Evolutionary conservation across 2,888 invertebrate genomes (phyloP), one percentile per base, ranked within the genome.

Genomic region (Lordiphosa fenestrarum): DNA sequence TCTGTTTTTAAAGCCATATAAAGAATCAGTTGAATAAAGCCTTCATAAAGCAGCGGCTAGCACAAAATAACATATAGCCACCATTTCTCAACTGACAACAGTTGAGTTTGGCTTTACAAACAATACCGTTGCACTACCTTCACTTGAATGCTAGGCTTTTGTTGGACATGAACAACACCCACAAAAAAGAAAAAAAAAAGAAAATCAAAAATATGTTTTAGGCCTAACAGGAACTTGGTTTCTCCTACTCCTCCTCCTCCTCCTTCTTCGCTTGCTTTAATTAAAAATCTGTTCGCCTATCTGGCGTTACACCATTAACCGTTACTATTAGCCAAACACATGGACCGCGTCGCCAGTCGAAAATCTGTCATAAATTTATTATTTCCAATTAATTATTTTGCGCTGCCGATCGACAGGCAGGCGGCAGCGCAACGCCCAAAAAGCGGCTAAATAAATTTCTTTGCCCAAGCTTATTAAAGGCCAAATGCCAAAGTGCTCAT

Each of bases 301-400:
- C 75, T 78, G 36, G 61, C 40, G 42, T 53, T 47, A 40, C 46
- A 25, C 41, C 37, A 44, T 74, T 84, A 74, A 74, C 80, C 80
- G 80, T 80, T 80, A 73, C 57, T 61, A 72, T 72, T 80, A 71
- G 59, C 61, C 72, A 72, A 47, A 55, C 66, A 70, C 56, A 64
- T 57, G 58, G 63, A 12, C 61, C 54, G 58, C 62, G 54, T 56
- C 63, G 67, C 66, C 81, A 62, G 63, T 76, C 62, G 66, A 69
- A 71, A 77, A 77, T 74, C 82, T 80, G 82, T 84, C 84, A 72
- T 84, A 81, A 80, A 81, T 80, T 80, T 80, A 80, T 80, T 81
- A 80, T 84, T 80, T 84, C 73, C 72, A 80, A 80, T 80, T 80
- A 80, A 84, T 80, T 84, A 80, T 77, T 53, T 40, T 50, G 19